Percentiles rank a stretch among this genome's conserved stretches.
These are phyloP conservation scores for Sclerodermus sp. DNA, from an alignment of 2,888 invertebrate species.

Conservation along the genomic window DNA sequence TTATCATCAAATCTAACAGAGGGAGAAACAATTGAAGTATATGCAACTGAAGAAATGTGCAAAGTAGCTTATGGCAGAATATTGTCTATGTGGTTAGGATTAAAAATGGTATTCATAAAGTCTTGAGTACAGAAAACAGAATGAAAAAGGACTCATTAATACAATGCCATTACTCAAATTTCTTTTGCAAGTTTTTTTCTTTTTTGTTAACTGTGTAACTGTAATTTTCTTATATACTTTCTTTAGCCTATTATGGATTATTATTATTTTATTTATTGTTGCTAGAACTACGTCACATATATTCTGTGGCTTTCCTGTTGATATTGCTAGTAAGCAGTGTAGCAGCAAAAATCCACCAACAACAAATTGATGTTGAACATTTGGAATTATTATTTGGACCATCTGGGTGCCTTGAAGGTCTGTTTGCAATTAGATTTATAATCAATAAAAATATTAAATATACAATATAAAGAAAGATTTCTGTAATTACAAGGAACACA, in stretches of 20 bases:
- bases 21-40: too few species aligned
- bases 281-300: constrained; percentile 31
- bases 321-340: constrained; percentile 28
- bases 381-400: constrained; percentile 49
- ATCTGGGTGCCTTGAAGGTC: constrained; percentile 55
- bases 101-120: too few species aligned
- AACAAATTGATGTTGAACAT: constrained; percentile 39
- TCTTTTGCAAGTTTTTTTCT: neutral
- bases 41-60: too few species aligned
- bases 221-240: constrained; percentile 7
- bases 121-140: too few species aligned
- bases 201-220: constrained; percentile 13
- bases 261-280: constrained; percentile 31
- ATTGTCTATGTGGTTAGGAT: too few species aligned
- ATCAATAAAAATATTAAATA: constrained; percentile 10
- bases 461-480: neutral
- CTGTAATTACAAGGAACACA: neutral
- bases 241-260: constrained; percentile 18
- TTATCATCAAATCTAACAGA: too few species aligned
- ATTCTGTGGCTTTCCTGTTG: constrained; percentile 31
- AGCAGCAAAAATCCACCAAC: constrained; percentile 33
- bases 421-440: constrained; percentile 36
- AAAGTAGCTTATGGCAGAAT: too few species aligned
- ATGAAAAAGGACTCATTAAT: too few species aligned
- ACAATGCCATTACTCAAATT: neutral